Evolutionary conservation across 2,888 invertebrate genomes (phyloP).

Genomic region (Electrophaes corylata): DNA sequence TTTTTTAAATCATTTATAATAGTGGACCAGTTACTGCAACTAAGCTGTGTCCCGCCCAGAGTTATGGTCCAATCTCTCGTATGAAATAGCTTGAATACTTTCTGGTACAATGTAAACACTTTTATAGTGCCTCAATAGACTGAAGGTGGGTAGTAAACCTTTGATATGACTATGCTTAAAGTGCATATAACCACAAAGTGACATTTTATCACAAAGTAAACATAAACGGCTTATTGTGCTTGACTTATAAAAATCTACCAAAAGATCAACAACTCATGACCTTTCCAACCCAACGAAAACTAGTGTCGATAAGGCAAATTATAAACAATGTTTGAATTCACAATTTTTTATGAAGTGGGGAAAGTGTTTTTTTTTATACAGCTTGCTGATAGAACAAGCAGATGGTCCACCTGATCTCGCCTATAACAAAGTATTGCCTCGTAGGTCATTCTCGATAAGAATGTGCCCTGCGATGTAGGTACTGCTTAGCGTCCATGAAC

Average conservation of each 20-base stretch:
- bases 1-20: neutral
- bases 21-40: constrained; percentile 4
- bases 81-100: constrained; percentile 48
- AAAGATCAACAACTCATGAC: neutral
- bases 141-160: constrained; percentile 20
- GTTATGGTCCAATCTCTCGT: constrained; percentile 64
- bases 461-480: too few relatives aligned
- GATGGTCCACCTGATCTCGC: too few relatives aligned
- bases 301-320: too few relatives aligned
- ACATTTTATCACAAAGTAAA: constrained; percentile 1
- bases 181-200: constrained; percentile 5
- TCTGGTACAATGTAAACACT: constrained; percentile 39
- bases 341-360: too few relatives aligned
- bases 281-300: too few relatives aligned
- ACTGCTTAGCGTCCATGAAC: too few relatives aligned
- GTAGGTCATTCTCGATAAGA: too few relatives aligned
- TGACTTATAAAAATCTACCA: neutral
- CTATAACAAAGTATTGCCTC: too few relatives aligned
- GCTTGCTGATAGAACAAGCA: too few relatives aligned
- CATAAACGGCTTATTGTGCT: neutral
- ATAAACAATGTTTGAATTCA: too few relatives aligned
- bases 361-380: too few relatives aligned
- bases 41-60: constrained; percentile 41
- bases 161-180: constrained; percentile 16
- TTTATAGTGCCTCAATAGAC: constrained; percentile 34